These are phyloP conservation scores for Paguma larvata DNA, from an alignment of 2,797 vertebrate genomes.

Conservation along the genomic window DNA sequence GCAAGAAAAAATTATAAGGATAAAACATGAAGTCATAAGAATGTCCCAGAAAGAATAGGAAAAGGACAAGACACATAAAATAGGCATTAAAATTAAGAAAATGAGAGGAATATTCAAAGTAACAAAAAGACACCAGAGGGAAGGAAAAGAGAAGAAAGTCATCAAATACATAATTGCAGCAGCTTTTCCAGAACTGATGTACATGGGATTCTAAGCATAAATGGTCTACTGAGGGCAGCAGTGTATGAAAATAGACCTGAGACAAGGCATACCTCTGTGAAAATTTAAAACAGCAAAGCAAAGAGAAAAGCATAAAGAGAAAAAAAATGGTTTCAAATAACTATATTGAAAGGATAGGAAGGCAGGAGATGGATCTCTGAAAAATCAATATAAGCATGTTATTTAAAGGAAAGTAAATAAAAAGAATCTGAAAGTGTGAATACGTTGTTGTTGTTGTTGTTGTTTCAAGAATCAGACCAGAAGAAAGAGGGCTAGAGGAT, in stretches of 20 bases:
- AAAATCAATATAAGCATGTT: background rate
- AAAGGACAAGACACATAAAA: constrained; percentile 50
- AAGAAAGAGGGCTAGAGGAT: background rate
- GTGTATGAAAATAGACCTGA: background rate
- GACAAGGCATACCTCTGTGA: background rate
- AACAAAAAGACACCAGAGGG: constrained; percentile 4
- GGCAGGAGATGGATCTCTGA: background rate
- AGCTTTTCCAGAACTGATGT: constrained; percentile 14
- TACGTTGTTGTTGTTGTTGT: background rate
- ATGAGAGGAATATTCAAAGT: constrained; percentile 22
- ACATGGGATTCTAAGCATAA: background rate
- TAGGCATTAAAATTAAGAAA: constrained; percentile 46
- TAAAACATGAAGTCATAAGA: constrained; percentile 56
- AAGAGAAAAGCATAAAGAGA: constrained; percentile 9
- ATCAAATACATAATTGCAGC: background rate
- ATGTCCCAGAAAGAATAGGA: constrained; percentile 22
- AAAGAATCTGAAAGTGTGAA: constrained; percentile 1
- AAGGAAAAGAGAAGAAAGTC: constrained; percentile 27
- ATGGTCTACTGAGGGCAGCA: background rate
- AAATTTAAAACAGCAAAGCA: constrained; percentile 61
- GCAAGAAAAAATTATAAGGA: background rate
- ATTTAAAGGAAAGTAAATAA: background rate
- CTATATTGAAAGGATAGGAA: background rate
- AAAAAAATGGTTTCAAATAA: background rate
- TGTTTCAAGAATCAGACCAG: background rate